Evolutionary conservation across 1,140 invertebrate genomes (phyloP), one percentile per base, ranked within the genome.

Genomic region (Callitettix versicolor): DNA sequence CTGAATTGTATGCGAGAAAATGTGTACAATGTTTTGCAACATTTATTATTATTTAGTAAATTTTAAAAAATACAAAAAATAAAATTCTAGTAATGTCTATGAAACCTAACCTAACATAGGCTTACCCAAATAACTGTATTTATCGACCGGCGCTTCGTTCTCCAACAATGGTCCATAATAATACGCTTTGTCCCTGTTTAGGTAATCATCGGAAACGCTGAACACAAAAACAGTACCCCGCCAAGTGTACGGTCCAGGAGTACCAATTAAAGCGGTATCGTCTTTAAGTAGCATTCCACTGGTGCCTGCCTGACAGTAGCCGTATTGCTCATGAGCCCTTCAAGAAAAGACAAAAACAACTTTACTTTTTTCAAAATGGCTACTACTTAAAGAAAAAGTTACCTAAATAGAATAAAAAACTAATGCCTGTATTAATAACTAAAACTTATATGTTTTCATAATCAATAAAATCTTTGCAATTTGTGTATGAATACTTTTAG

Each of bases 271-370:
- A 18, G 86, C 79, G 15, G 82, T 85, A 64, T 90, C 84, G 61
- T 92, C 88, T 21, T 84, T 76, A 11, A 90, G 72, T 20, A 92
- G 70, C 1, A 83, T 74, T 56, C 84, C 86, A 64, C 89, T 93
- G 0, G 88, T 93, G 7, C 94, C 93, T 38, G 87, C 89, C 74
- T 96, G 93, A 72, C 94, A 97, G 65, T 85, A 90, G 1, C 89
- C 91, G 69, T 82, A 93, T 66, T 92, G 53, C 71, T 90, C 84
- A 64, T 93, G 88, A 18, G 81, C 82, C 63, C 84, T 86, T 67
- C 54, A 75, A 71, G 58, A 42, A 50, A 60, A 62, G 2, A 12
- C 21, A n/a, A 15, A 17, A 54, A 20, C 42, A 7, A 7, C 33
- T 22, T 21, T 33, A 22, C n/a, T n/a, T n/a, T n/a, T n/a, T n/a